phyloP scores from a whole-genome alignment of 2,797 vertebrate genomes.

The Aselliscus stoliczkanus region DNA sequence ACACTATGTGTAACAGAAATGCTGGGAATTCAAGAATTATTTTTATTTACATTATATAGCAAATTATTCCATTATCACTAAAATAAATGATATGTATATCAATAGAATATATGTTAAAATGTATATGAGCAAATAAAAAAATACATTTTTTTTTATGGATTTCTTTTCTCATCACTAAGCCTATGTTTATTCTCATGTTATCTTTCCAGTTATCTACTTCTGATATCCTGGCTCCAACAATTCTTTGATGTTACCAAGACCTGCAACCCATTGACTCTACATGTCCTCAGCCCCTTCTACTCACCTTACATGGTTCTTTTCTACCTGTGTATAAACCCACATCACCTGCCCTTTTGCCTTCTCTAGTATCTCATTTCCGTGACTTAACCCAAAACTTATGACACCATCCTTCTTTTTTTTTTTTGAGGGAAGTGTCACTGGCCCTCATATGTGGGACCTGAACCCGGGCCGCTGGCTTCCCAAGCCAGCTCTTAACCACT shows the following conservation, averaged over 20 bases:
- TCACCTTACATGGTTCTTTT: not conserved
- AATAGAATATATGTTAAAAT: not conserved
- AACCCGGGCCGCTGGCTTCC: no score
- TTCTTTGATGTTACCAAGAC: not conserved
- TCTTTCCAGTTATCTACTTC: not conserved
- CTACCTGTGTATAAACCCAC: no score
- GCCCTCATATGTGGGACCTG: no score
- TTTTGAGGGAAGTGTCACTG: no score
- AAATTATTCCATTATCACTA: not conserved
- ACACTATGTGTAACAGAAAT: not conserved
- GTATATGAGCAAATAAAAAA: slow-evolving; percentile 22
- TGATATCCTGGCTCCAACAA: not conserved
- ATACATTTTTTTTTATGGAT: not conserved
- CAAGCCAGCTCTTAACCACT: no score
- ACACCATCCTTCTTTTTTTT: not conserved
- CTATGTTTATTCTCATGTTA: not conserved
- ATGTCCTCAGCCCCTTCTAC: not conserved
- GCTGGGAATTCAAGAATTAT: not conserved
- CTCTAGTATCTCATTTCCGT: not conserved
- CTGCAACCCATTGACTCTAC: no score
- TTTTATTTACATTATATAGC: not conserved
- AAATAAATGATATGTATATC: not conserved
- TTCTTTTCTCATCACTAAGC: not conserved
- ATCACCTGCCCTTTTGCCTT: not conserved
- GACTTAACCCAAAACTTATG: not conserved